These are phyloP conservation scores for Sebastes nivosus DNA, from an alignment of 2,797 vertebrate species.

Conservation along the genomic window DNA sequence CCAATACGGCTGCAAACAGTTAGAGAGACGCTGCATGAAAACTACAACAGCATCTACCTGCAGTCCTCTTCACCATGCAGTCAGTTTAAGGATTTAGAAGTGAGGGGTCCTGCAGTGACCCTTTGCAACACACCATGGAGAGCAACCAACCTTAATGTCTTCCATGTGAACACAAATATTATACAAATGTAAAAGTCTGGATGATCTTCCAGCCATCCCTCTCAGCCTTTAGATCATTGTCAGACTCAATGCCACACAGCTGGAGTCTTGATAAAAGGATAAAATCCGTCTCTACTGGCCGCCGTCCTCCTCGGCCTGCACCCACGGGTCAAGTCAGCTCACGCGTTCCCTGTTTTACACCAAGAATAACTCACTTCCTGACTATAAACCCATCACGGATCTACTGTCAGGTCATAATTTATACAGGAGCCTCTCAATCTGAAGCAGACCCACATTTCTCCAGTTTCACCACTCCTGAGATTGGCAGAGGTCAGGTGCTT, in stretches of 20 bases:
- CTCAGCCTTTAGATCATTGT: constrained; percentile 31
- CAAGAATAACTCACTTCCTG: constrained; percentile 63
- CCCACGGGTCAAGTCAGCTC: constrained; percentile 54
- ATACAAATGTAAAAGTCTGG: constrained; percentile 21
- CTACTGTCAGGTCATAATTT: constrained; percentile 59
- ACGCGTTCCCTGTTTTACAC: constrained; percentile 55
- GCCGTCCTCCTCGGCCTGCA: constrained; percentile 14
- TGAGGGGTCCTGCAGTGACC: not conserved
- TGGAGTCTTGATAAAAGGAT: constrained; percentile 48
- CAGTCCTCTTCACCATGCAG: not conserved
- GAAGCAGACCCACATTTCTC: constrained; percentile 58
- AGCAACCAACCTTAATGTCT: constrained; percentile 6
- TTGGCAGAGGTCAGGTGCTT: constrained; percentile 66
- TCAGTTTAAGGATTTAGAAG: not conserved
- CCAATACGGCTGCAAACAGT: not conserved
- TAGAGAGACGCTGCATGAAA: not conserved
- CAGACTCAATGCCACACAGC: constrained; percentile 34
- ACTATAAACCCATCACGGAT: constrained; percentile 65
- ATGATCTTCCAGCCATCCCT: constrained; percentile 19
- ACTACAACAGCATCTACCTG: not conserved
- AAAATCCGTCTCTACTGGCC: constrained; percentile 22
- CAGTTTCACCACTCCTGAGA: constrained; percentile 55
- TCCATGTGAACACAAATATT: constrained; percentile 26
- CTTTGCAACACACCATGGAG: not conserved
- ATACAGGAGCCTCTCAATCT: constrained; percentile 47